phyloP scores from a whole-genome alignment of 1,140 invertebrate genomes.

The Contarinia nasturtii region DNA sequence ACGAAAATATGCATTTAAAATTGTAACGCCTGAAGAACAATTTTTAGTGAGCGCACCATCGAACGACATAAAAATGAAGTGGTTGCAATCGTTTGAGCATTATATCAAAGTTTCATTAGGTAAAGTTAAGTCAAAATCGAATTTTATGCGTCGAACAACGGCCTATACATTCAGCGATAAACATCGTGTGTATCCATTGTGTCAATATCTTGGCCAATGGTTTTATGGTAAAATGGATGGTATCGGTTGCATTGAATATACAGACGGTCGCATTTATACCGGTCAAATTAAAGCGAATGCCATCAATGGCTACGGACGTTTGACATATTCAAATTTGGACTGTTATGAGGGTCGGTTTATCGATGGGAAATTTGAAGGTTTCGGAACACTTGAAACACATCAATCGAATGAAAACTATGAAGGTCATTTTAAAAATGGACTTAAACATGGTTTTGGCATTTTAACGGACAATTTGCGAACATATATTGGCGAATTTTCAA shows the following conservation, averaged over 20 bases:
- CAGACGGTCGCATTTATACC: slow-evolving; percentile 55
- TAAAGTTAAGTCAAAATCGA: slow-evolving; percentile 30
- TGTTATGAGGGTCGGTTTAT: slow-evolving; percentile 70
- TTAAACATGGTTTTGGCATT: slow-evolving; percentile 65
- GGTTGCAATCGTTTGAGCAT: slow-evolving; percentile 47
- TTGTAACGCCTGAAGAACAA: slow-evolving; percentile 56
- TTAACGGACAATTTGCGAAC: slow-evolving; percentile 62
- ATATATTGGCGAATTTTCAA: slow-evolving; percentile 70
- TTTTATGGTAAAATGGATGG: slow-evolving; percentile 65
- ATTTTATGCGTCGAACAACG: slow-evolving; percentile 49
- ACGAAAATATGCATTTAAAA: slow-evolving; percentile 26
- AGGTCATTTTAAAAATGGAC: slow-evolving; percentile 66
- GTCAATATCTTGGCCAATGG: slow-evolving; percentile 59
- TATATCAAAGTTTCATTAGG: slow-evolving; percentile 38
- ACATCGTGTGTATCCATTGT: slow-evolving; percentile 49
- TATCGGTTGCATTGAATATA: slow-evolving; percentile 58
- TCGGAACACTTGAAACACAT: slow-evolving; percentile 49
- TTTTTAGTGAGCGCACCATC: slow-evolving; percentile 43
- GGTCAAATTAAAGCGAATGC: slow-evolving; percentile 60
- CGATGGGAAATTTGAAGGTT: slow-evolving; percentile 64
- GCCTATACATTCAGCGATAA: slow-evolving; percentile 50
- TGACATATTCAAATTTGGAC: slow-evolving; percentile 26
- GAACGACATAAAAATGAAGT: slow-evolving; percentile 53
- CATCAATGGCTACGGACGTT: slow-evolving; percentile 51
- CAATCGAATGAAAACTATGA: slow-evolving; percentile 52